Conservation (phyloP, 2,888 invertebrate genomes). For the Artemia sp. region DNA sequence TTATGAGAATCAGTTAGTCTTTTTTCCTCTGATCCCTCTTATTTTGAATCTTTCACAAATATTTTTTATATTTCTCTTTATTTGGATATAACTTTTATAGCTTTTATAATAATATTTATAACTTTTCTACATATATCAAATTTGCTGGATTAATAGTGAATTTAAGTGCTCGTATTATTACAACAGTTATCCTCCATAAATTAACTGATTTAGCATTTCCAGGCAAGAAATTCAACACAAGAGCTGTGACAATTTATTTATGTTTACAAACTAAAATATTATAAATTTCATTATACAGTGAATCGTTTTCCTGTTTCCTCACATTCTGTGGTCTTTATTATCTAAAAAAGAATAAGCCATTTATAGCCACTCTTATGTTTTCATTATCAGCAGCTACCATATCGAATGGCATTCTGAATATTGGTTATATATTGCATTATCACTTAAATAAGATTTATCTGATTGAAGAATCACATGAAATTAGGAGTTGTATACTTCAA, state of each 20-base stretch:
- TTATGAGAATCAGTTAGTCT: conserved; percentile 79
- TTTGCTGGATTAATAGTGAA: conserved; percentile 54
- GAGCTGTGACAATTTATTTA: conserved; percentile 62
- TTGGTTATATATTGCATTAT: no score
- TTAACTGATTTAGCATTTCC: conserved; percentile 48
- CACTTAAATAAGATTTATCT: no score
- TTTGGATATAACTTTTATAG: no score
- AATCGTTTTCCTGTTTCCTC: conserved; percentile 62
- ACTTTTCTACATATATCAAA: conserved; percentile 44
- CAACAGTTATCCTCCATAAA: conserved; percentile 50
- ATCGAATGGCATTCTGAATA: conserved; percentile 45
- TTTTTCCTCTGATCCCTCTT: conserved; percentile 78
- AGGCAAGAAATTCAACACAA: conserved; percentile 53
- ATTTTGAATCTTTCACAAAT: conserved; percentile 37
- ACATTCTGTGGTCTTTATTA: conserved; percentile 50
- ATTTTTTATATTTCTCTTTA: conserved; percentile 26
- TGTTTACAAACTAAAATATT: conserved; percentile 91
- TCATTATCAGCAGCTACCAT: conserved; percentile 51
- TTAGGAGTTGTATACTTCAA: no score
- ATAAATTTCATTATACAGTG: conserved; percentile 83
- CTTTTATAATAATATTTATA: conserved; percentile 27
- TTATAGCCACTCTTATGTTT: conserved; percentile 26
- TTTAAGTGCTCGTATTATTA: conserved; percentile 48
- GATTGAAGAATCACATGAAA: no score
- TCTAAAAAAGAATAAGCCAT: conserved; percentile 13